phyloP scores from a whole-genome alignment of 2,888 invertebrate genomes.

The Sarcophaga subvicina region DNA sequence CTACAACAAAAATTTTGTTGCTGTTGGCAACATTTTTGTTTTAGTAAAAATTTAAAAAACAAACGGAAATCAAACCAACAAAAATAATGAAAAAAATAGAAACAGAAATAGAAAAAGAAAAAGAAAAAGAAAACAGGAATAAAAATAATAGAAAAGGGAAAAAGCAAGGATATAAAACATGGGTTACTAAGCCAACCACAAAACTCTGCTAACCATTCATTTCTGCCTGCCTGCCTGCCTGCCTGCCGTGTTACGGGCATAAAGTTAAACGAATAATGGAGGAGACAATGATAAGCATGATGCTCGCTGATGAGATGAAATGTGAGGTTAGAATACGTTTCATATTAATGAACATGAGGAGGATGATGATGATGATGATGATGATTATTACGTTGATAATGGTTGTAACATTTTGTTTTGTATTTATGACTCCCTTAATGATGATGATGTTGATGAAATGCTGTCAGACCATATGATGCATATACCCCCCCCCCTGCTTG shows the following conservation, averaged over 20 bases:
- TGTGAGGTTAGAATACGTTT: too few relatives aligned
- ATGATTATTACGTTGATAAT: constrained; percentile 1
- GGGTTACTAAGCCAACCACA: constrained; percentile 69
- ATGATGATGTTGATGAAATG: constrained; percentile 50
- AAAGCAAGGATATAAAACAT: constrained; percentile 34
- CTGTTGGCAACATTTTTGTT: constrained; percentile 51
- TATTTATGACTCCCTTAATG: neutral
- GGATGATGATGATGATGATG: constrained; percentile 27
- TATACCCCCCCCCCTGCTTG: neutral
- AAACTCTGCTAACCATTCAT: constrained; percentile 52
- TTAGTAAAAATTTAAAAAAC: constrained; percentile 52
- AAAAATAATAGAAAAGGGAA: neutral
- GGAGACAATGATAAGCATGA: neutral
- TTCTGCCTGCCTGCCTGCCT: neutral
- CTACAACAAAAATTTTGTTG: constrained; percentile 26
- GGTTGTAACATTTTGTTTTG: neutral
- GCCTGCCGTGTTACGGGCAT: neutral
- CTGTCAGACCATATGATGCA: constrained; percentile 42
- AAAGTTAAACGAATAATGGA: neutral
- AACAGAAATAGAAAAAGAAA: neutral
- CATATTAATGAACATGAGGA: too few relatives aligned
- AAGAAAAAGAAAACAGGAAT: neutral
- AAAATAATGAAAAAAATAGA: constrained; percentile 19
- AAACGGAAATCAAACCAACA: constrained; percentile 39
- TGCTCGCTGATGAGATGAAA: neutral